Base-by-base conservation (phyloP, 1,140 invertebrate genomes). In the Eulimnadia texana region DNA sequence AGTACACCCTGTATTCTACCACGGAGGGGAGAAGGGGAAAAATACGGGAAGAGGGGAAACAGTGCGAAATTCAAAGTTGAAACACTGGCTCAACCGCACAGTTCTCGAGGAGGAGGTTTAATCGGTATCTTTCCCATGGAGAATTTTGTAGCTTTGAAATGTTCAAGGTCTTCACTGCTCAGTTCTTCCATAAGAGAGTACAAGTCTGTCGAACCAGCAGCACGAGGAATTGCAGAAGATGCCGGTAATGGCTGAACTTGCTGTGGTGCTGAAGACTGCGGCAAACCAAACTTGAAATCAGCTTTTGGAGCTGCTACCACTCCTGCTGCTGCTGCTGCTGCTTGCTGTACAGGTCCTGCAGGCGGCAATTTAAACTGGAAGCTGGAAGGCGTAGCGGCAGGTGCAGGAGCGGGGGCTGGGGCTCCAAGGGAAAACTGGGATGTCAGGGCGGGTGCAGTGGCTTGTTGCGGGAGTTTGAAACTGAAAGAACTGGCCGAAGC, bases 131-230 rank as follows among this genome's bases (percentile, higher is more conserved):
- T 63, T 19, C 47, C 61, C 19, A 63, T 55, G n/a, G 63, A 50
- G 29, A 66, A 66, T 3, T 57, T 64, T 2, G 22, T 47, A 1
- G 63, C 58, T 51, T 63, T 60, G 52, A 55, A 66, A 13, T 64
- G 63, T 55, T 63, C 24, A 6, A 56, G 19, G 47, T 66, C 65
- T 29, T 63, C 60, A 6, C 50, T 11, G 23, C 57, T 64, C 24
- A 66, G 42, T n/a, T 60, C 61, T 10, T 58, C 24, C 24, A 60
- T 60, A 16, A 25, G 55, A 20, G 65, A 62, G 53, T 61, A 65
- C 11, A 63, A n/a, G 19, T 50, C n/a, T 9, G 20, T 2, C 11
- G n/a, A 2, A 25, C 53, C 53, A 23, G 53, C 24, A n/a, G 28
- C 24, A 55, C 53, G 24, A n/a, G n/a, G n/a, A 42, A 42, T 42